Conservation (phyloP, 1,140 invertebrate genomes). For the Formica selysi region DNA sequence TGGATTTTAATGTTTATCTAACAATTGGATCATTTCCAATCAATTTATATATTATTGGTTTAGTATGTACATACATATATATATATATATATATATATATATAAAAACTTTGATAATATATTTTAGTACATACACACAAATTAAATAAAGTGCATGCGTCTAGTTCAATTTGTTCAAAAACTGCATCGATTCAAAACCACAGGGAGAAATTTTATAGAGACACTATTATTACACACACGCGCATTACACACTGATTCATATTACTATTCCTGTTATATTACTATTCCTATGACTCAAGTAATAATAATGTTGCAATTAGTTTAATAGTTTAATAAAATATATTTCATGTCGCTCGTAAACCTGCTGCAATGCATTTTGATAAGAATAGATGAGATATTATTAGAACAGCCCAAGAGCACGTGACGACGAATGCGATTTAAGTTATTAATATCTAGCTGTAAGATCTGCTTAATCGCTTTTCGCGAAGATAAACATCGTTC, state of each 20-base stretch:
- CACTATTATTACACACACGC: not conserved
- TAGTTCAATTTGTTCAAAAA: not conserved
- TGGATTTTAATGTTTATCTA: not conserved
- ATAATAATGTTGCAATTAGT: constrained; percentile 13
- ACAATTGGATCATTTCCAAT: constrained; percentile 10
- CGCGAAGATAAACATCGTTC: constrained; percentile 60
- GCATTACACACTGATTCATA: not conserved
- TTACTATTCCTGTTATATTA: too few species aligned
- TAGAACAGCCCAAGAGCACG: constrained; percentile 41
- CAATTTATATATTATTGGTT: constrained; percentile 10
- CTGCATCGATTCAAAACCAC: not conserved
- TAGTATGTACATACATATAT: not conserved
- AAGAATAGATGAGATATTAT: constrained; percentile 54
- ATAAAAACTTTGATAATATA: not conserved
- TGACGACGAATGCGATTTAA: constrained; percentile 66
- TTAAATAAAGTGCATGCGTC: not conserved
- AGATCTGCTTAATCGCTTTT: constrained; percentile 60
- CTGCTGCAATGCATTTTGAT: constrained; percentile 33
- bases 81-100: too few species aligned
- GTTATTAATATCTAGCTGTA: constrained; percentile 65
- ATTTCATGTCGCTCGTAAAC: constrained; percentile 47
- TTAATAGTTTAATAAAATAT: constrained; percentile 6
- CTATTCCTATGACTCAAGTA: not conserved
- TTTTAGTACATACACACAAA: not conserved
- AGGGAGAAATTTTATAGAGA: not conserved